Evolutionary conservation across 2,888 invertebrate genomes (phyloP).

Genomic region (Spilarctia lutea): DNA sequence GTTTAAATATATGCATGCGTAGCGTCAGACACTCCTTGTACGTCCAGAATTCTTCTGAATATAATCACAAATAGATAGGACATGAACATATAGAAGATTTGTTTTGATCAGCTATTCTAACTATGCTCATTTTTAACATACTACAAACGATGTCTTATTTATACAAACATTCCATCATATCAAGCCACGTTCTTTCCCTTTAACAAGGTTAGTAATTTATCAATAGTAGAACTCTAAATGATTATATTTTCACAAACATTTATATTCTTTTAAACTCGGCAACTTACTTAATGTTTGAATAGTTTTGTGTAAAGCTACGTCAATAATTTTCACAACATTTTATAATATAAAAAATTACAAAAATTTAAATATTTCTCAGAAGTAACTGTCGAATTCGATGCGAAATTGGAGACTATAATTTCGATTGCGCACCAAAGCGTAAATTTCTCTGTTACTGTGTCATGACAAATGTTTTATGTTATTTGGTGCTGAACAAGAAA

Average conservation of each 20-base stretch:
- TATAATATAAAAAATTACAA: background rate
- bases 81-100: too few species aligned
- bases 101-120: too few species aligned
- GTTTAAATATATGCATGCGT: too few species aligned
- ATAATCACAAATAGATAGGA: too few species aligned
- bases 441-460: slow-evolving; percentile 60
- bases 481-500: slow-evolving; percentile 72
- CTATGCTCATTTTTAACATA: too few species aligned
- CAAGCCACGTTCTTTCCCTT: too few species aligned
- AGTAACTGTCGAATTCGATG: slow-evolving; percentile 50
- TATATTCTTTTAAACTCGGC: background rate
- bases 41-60: too few species aligned
- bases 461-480: slow-evolving; percentile 68
- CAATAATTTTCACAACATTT: slow-evolving; percentile 13
- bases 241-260: background rate
- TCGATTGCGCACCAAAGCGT: slow-evolving; percentile 57
- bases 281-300: background rate
- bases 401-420: slow-evolving; percentile 57
- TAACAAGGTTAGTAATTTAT: too few species aligned
- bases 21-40: too few species aligned
- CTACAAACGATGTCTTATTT: too few species aligned
- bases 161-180: too few species aligned
- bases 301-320: slow-evolving; percentile 2
- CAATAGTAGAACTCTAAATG: background rate
- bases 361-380: slow-evolving; percentile 25